A percentile compares a stretch with the other conserved stretches of the same genome.
These are phyloP conservation scores for Oceanodroma leucorhoa DNA, from an alignment of 2,797 vertebrate genomes.

Conservation along the genomic window DNA sequence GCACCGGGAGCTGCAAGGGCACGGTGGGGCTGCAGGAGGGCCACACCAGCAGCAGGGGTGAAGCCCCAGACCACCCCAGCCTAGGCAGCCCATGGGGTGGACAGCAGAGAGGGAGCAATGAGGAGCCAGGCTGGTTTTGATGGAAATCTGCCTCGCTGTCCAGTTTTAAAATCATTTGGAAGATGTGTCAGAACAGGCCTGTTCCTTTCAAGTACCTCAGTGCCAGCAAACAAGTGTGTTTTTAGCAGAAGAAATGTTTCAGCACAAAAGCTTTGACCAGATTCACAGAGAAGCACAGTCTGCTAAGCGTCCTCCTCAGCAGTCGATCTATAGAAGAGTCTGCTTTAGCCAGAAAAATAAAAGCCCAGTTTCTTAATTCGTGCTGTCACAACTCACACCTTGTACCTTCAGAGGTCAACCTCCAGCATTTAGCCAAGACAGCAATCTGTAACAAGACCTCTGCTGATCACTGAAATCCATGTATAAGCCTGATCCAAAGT, in stretches of 20 bases:
- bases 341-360: background rate
- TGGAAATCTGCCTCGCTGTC: background rate
- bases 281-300: conserved; percentile 10
- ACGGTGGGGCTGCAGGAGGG: background rate
- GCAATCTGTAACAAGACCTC: background rate
- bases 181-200: background rate
- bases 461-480: background rate
- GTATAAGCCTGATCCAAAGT: background rate
- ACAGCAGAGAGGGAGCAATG: background rate
- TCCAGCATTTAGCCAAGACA: background rate
- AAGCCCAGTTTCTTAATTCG: background rate
- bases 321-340: background rate
- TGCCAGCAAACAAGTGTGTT: conserved; percentile 19
- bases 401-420: background rate
- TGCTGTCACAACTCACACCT: background rate
- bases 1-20: background rate
- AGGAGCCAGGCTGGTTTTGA: background rate
- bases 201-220: conserved; percentile 9
- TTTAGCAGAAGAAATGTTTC: conserved; percentile 7
- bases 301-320: background rate
- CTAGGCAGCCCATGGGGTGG: background rate
- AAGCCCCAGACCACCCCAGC: background rate
- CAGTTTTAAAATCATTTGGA: conserved; percentile 7
- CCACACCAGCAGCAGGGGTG: background rate
- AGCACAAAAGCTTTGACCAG: conserved; percentile 38